phyloP scores from a whole-genome alignment of 2,888 invertebrate species.

The Euspilapteryx auroguttella region DNA sequence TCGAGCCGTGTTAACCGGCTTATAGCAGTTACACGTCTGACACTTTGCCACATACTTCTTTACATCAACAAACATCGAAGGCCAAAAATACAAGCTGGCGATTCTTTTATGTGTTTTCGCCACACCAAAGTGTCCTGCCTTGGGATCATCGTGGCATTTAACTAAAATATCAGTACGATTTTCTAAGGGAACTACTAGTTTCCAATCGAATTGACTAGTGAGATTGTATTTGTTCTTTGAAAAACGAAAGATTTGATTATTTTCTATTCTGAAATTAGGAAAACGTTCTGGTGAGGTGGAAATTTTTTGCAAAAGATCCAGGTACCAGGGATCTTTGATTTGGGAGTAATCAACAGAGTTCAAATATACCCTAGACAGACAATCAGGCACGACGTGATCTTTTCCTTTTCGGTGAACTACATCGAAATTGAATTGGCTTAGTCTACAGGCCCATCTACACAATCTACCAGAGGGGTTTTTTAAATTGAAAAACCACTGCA shows the following conservation, averaged over 20 bases:
- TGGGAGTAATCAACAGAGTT: too few species aligned
- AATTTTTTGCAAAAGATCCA: neutral
- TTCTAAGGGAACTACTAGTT: neutral
- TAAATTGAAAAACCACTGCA: too few species aligned
- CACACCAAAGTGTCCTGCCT: conserved; percentile 5
- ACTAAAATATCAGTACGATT: neutral
- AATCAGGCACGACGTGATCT: too few species aligned
- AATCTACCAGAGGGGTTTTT: too few species aligned
- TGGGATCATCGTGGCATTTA: neutral
- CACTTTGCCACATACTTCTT: conserved; percentile 8
- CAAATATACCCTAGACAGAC: too few species aligned
- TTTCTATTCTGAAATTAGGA: neutral
- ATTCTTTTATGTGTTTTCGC: conserved; percentile 11
- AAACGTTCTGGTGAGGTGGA: neutral
- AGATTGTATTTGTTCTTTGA: neutral
- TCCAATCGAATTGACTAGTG: conserved; percentile 1
- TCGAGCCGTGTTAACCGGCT: conserved; percentile 7
- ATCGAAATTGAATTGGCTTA: too few species aligned
- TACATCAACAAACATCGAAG: conserved; percentile 10
- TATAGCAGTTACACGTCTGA: conserved; percentile 7
- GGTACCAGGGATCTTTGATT: neutral
- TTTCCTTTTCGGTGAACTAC: too few species aligned
- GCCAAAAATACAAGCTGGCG: conserved; percentile 8
- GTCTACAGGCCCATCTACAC: too few species aligned
- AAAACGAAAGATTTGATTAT: neutral